Evolutionary conservation across 2,797 vertebrate species (phyloP).

Genomic region (Eurystomus glaucurus): DNA sequence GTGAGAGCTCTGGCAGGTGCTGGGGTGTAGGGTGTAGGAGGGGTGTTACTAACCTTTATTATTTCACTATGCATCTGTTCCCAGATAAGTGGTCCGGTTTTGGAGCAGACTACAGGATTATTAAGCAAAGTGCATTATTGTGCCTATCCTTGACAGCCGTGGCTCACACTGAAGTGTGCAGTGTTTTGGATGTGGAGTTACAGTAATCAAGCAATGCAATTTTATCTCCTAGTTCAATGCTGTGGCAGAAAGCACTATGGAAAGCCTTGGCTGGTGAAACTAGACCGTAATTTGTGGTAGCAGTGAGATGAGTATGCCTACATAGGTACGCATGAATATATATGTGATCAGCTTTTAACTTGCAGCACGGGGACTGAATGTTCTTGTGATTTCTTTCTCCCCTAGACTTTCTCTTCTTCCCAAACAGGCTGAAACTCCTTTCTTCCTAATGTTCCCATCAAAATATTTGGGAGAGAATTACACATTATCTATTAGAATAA

Average conservation of each 20-base stretch:
- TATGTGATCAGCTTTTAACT: neutral
- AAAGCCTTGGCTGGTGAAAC: neutral
- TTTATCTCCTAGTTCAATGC: neutral
- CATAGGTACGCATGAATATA: neutral
- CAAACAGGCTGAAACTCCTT: neutral
- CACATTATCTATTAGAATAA: neutral
- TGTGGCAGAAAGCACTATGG: neutral
- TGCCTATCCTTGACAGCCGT: neutral
- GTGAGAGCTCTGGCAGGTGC: neutral
- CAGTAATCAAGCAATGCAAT: neutral
- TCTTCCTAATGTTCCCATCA: neutral
- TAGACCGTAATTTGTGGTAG: neutral
- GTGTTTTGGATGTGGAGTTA: neutral
- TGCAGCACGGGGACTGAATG: neutral
- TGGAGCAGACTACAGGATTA: neutral
- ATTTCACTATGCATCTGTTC: neutral
- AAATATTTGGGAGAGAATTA: neutral
- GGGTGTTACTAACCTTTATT: fast-evolving
- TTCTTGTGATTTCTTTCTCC: neutral
- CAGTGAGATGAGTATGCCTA: neutral
- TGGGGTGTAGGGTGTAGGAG: neutral
- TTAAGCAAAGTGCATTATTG: neutral
- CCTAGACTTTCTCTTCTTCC: neutral
- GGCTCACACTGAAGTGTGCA: fast-evolving
- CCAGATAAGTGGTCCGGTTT: neutral